Conservation (phyloP, 2,888 invertebrate species). For the Synanthedon formicaeformis region DNA sequence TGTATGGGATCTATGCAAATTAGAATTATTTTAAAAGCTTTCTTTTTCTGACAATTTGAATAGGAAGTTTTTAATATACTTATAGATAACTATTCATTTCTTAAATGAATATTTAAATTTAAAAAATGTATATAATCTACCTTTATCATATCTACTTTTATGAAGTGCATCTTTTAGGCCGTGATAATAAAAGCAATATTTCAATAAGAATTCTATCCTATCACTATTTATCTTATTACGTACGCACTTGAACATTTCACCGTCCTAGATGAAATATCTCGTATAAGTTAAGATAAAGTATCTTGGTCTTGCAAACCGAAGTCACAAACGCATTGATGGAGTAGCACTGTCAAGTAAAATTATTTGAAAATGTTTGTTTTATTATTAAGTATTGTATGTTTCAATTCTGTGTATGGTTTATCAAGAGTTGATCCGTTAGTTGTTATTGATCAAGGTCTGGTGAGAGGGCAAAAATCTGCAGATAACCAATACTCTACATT, state of each 20-base stretch:
- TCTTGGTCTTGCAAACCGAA: background rate
- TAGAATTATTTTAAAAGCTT: no score
- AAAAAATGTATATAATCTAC: no score
- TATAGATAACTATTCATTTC: no score
- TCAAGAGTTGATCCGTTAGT: conserved; percentile 53
- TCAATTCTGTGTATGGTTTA: conserved; percentile 17
- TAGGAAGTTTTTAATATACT: no score
- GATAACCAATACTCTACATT: conserved; percentile 53
- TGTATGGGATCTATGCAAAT: no score
- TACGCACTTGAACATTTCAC: background rate
- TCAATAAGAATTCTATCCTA: background rate
- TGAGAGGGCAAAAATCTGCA: conserved; percentile 41
- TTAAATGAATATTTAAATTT: no score
- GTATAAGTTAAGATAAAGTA: background rate
- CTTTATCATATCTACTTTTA: background rate
- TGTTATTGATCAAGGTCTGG: conserved; percentile 44
- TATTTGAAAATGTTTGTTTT: conserved; percentile 5
- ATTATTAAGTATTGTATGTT: conserved; percentile 15
- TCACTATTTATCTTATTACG: background rate
- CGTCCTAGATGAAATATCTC: background rate
- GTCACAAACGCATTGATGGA: background rate
- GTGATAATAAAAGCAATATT: background rate
- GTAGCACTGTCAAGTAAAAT: background rate
- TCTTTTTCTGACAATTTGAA: no score
- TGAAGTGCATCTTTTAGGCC: background rate